Percentiles rank a stretch among this genome's conserved stretches.
These are phyloP conservation scores for Manduca sexta DNA, from an alignment of 1,140 invertebrate genomes.

Conservation along the genomic window DNA sequence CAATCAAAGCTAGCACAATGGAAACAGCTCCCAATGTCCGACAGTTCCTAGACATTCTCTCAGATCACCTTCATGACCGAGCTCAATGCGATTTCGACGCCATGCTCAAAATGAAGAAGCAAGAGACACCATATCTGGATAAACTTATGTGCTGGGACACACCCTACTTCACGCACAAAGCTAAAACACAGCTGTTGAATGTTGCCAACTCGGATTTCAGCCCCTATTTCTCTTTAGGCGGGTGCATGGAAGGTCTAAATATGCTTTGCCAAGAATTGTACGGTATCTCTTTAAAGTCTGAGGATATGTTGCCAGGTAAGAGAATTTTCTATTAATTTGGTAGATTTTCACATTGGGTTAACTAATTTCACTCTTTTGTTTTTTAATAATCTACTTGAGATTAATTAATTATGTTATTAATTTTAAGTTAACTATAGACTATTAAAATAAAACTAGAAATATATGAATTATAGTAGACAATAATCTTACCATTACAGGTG, in stretches of 20 bases:
- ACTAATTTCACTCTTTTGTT: not conserved
- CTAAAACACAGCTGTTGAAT: slow-evolving; percentile 81
- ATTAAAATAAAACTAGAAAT: too few relatives aligned
- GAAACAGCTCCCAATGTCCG: slow-evolving; percentile 85
- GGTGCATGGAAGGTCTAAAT: slow-evolving; percentile 97
- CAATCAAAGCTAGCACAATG: slow-evolving; percentile 90
- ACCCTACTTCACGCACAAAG: slow-evolving; percentile 84
- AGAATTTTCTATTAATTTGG: not conserved
- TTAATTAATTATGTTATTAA: too few relatives aligned
- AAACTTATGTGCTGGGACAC: slow-evolving; percentile 87
- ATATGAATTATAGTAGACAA: too few relatives aligned
- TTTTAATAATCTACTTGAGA: not conserved
- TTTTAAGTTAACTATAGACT: too few relatives aligned
- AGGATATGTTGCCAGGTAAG: slow-evolving; percentile 77
- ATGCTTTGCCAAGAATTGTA: slow-evolving; percentile 87
- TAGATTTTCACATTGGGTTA: not conserved
- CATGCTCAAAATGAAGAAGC: slow-evolving; percentile 84
- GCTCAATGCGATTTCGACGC: slow-evolving; percentile 81
- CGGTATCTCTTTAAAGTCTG: slow-evolving; percentile 82
- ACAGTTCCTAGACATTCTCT: slow-evolving; percentile 87
- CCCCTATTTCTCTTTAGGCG: slow-evolving; percentile 94
- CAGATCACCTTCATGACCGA: slow-evolving; percentile 77
- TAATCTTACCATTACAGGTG: too few relatives aligned
- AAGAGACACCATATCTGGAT: slow-evolving; percentile 63
- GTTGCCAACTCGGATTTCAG: slow-evolving; percentile 81